Conservation (phyloP, 2,888 invertebrate species). For the Xanthostigma xanthostigma region DNA sequence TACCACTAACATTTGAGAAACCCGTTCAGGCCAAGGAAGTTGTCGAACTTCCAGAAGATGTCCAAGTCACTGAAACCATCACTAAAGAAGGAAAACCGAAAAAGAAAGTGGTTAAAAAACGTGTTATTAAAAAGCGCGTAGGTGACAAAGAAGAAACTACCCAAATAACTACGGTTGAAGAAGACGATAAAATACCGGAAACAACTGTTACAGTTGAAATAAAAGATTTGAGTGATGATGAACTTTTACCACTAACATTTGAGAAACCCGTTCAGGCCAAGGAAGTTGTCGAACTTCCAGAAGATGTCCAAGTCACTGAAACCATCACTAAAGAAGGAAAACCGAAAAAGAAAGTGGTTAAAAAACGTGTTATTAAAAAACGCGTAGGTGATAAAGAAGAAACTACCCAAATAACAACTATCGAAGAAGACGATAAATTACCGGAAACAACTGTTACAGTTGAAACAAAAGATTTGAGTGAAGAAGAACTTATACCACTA, state of each 20-base stretch:
- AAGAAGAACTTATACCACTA: slow-evolving; percentile 9
- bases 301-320: too few relatives aligned
- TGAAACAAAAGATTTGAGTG: slow-evolving; percentile 12
- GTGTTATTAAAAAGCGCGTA: slow-evolving; percentile 15
- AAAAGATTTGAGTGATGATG: slow-evolving; percentile 12
- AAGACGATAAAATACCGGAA: slow-evolving; percentile 21
- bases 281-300: background rate
- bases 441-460: slow-evolving; percentile 19
- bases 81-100: slow-evolving; percentile 16
- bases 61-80: slow-evolving; percentile 18
- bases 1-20: slow-evolving; percentile 10
- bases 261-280: background rate
- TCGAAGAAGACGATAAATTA: slow-evolving; percentile 19
- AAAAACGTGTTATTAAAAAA: too few relatives aligned
- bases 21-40: slow-evolving; percentile 8
- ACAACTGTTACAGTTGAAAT: slow-evolving; percentile 19
- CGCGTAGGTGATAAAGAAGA: slow-evolving; percentile 14
- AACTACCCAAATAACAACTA: slow-evolving; percentile 22
- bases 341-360: too few relatives aligned
- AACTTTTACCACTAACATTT: background rate
- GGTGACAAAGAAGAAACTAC: slow-evolving; percentile 22
- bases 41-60: slow-evolving; percentile 15
- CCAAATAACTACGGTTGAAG: slow-evolving; percentile 17
- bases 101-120: slow-evolving; percentile 12
- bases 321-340: too few relatives aligned